Conservation (phyloP, 2,888 invertebrate species). For the Parnassius mnemosyne region DNA sequence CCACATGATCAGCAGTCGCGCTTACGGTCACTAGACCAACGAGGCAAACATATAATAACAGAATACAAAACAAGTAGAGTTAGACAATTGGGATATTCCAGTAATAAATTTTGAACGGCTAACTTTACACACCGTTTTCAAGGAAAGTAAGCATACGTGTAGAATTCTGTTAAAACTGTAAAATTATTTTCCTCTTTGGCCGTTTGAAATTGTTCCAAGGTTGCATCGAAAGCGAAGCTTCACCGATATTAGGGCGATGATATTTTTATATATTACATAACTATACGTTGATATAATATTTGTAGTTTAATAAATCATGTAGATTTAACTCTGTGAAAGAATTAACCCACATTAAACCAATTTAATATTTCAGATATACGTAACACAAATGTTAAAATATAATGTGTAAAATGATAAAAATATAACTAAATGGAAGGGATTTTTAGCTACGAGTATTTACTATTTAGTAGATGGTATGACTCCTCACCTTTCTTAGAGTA, state of each 20-base stretch:
- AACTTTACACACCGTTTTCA: constrained; percentile 2
- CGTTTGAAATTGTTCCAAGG: constrained; percentile 15
- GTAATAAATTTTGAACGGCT: constrained; percentile 2
- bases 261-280: constrained; percentile 1
- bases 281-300: too few species aligned
- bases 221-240: constrained; percentile 9
- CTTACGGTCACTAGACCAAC: not conserved
- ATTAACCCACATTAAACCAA: too few species aligned
- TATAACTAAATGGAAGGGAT: too few species aligned
- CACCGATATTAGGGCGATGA: not conserved
- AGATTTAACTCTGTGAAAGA: too few species aligned
- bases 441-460: too few species aligned
- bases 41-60: not conserved
- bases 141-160: constrained; percentile 9
- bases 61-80: not conserved
- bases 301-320: too few species aligned
- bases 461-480: too few species aligned
- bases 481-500: too few species aligned
- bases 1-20: too few species aligned
- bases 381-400: too few species aligned
- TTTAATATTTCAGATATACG: too few species aligned
- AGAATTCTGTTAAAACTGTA: constrained; percentile 12
- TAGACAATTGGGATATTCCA: not conserved
- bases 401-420: too few species aligned
- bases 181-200: constrained; percentile 16